Conservation (phyloP, 1,140 invertebrate genomes). For the Apis mellifera region DNA sequence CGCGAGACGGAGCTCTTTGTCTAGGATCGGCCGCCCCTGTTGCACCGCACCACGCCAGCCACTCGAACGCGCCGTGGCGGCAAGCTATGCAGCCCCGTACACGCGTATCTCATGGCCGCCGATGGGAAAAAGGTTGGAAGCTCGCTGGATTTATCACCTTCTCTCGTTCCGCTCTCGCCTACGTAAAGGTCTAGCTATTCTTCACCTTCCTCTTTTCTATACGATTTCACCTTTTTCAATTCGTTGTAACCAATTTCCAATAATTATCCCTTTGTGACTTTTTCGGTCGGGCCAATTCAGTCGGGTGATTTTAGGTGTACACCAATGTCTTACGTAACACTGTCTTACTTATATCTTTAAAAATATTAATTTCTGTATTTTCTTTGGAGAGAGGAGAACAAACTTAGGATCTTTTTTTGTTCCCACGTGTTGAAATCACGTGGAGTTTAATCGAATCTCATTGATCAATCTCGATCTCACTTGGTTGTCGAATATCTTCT, state of each 20-base stretch:
- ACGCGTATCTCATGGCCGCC: conserved; percentile 5
- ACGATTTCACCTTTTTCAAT: not conserved
- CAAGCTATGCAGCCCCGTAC: conserved; percentile 41
- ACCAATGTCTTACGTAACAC: too few species aligned
- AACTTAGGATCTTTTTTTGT: too few species aligned
- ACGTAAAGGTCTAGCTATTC: not conserved
- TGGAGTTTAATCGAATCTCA: too few species aligned
- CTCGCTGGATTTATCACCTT: conserved; percentile 53
- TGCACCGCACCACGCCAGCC: not conserved
- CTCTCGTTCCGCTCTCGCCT: conserved; percentile 15
- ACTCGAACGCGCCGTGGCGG: conserved; percentile 27
- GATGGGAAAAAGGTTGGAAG: conserved; percentile 15
- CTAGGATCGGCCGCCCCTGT: conserved; percentile 21
- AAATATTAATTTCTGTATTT: too few species aligned
- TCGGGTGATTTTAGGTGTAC: too few species aligned
- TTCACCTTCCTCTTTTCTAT: not conserved
- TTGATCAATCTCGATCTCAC: too few species aligned
- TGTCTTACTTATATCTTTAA: too few species aligned
- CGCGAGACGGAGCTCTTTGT: conserved; percentile 31
- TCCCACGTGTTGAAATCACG: too few species aligned
- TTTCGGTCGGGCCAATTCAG: not conserved
- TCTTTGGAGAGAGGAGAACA: too few species aligned
- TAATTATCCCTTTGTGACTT: too few species aligned
- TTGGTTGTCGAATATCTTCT: too few species aligned
- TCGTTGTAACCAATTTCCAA: not conserved